Conservation (phyloP, 1,140 invertebrate genomes). For the Idris sp. region DNA sequence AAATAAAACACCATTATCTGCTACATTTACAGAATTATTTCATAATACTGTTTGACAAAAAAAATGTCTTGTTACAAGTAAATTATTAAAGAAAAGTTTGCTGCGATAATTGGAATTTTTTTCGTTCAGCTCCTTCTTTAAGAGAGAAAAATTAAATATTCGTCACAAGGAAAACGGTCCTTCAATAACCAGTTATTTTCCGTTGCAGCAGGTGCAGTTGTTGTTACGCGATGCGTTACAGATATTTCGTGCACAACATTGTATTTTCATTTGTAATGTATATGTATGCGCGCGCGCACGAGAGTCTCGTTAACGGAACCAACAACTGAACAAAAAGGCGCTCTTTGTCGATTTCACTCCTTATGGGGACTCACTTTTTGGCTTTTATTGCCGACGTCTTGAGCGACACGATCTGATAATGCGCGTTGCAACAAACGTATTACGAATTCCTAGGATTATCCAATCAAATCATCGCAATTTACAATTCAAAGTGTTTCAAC, state of each 20-base stretch:
- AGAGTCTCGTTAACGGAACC: slow-evolving; percentile 60
- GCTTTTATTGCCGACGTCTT: slow-evolving; percentile 53
- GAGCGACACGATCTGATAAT: slow-evolving; percentile 44
- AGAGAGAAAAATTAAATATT: slow-evolving; percentile 41
- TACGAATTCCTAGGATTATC: slow-evolving; percentile 40
- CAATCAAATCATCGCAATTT: slow-evolving; percentile 22
- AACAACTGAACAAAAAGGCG: slow-evolving; percentile 52
- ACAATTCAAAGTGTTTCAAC: slow-evolving; percentile 2
- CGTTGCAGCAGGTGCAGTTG: slow-evolving; percentile 53
- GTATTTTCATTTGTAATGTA: slow-evolving; percentile 60
- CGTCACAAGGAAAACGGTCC: slow-evolving; percentile 31
- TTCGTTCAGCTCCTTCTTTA: too few species aligned
- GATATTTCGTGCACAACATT: slow-evolving; percentile 59
- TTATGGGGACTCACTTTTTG: slow-evolving; percentile 58
- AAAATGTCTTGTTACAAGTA: slow-evolving; percentile 18
- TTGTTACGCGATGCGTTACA: slow-evolving; percentile 62
- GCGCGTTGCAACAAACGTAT: slow-evolving; percentile 38
- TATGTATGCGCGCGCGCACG: slow-evolving; percentile 50
- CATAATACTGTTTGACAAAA: too few species aligned
- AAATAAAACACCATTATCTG: too few species aligned
- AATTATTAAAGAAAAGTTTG: too few species aligned
- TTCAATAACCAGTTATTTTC: slow-evolving; percentile 61
- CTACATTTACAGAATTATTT: too few species aligned
- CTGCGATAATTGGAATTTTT: slow-evolving; percentile 33
- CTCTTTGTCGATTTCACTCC: slow-evolving; percentile 62